These are phyloP conservation scores for Exephanes ischioxanthus DNA, from an alignment of 2,888 invertebrate species.

Conservation along the genomic window DNA sequence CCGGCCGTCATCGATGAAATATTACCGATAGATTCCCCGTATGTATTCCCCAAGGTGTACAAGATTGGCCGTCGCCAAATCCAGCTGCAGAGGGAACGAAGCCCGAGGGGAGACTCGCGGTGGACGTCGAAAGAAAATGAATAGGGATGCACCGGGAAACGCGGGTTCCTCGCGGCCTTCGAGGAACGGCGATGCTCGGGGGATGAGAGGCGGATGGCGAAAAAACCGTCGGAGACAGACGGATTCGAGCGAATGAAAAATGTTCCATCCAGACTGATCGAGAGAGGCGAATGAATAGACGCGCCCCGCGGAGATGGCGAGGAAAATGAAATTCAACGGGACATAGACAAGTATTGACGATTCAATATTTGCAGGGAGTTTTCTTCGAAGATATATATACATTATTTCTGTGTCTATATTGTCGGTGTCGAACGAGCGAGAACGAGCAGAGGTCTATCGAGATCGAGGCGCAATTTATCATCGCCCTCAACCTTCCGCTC, in stretches of 20 bases:
- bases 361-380: slow-evolving; percentile 51
- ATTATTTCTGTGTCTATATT: slow-evolving; percentile 25
- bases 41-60: too few relatives aligned
- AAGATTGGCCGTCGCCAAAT: too few relatives aligned
- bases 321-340: background rate
- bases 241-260: slow-evolving; percentile 58
- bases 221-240: background rate
- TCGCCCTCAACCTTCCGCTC: background rate
- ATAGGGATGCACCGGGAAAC: background rate
- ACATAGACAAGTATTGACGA: slow-evolving; percentile 50
- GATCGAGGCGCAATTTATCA: slow-evolving; percentile 43
- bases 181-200: slow-evolving; percentile 4
- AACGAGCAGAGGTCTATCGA: background rate
- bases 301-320: background rate
- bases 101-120: background rate
- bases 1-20: too few relatives aligned
- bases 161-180: background rate
- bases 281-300: slow-evolving; percentile 21
- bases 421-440: slow-evolving; percentile 7
- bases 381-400: slow-evolving; percentile 37
- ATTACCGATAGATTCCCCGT: too few relatives aligned
- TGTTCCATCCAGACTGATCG: slow-evolving; percentile 29
- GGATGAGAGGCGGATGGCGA: slow-evolving; percentile 54
- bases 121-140: background rate
- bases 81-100: too few relatives aligned